These are phyloP conservation scores for Pheosia tremula DNA, from an alignment of 2,888 invertebrate genomes.

Conservation along the genomic window DNA sequence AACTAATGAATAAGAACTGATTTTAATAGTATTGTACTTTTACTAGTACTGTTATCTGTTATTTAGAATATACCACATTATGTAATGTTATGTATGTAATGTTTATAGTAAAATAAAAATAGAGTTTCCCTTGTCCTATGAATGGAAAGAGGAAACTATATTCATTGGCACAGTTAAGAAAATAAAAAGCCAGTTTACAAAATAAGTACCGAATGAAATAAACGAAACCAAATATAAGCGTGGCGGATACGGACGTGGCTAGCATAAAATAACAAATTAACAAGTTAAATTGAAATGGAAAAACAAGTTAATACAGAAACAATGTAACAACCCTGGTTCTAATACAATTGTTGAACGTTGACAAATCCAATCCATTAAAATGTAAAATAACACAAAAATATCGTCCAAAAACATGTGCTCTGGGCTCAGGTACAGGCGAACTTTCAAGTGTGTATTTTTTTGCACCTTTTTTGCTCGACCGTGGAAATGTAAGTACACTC, in stretches of 20 bases:
- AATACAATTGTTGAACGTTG: constrained; percentile 1
- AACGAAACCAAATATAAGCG: constrained; percentile 27
- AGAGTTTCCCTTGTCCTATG: not conserved
- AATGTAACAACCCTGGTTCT: constrained; percentile 2
- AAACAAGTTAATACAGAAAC: constrained; percentile 14
- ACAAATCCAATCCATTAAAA: not conserved
- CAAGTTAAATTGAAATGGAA: constrained; percentile 18
- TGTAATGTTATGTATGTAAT: too few relatives aligned
- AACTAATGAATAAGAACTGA: too few relatives aligned
- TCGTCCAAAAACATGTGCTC: not conserved
- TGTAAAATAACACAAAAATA: not conserved
- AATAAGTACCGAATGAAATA: constrained; percentile 11
- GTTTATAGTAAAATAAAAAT: too few relatives aligned
- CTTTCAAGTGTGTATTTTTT: constrained; percentile 6
- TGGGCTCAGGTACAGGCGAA: not conserved
- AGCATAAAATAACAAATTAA: constrained; percentile 28
- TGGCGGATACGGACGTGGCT: constrained; percentile 25
- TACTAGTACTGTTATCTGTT: too few relatives aligned
- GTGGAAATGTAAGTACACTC: constrained; percentile 25
- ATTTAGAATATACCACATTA: too few relatives aligned
- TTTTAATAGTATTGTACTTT: too few relatives aligned
- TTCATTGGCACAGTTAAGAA: not conserved
- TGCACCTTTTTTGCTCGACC: not conserved
- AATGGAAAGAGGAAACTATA: not conserved
- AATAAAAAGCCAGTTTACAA: not conserved